phyloP scores from a whole-genome alignment of 2,797 vertebrate genomes.

The Triplophysa bombifrons region DNA sequence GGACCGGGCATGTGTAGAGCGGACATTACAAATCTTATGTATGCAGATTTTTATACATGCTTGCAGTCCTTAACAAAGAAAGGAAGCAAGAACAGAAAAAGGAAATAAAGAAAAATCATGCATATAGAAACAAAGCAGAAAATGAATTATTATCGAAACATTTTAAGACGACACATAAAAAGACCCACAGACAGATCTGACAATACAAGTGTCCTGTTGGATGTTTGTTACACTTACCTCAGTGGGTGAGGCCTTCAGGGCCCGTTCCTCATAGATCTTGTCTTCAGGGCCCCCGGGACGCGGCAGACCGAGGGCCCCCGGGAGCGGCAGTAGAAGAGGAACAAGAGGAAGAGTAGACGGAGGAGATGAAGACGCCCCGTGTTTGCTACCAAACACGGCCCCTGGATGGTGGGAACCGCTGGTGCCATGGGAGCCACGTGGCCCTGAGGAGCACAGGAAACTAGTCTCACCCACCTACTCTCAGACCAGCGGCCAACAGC shows the following conservation, averaged over 20 bases:
- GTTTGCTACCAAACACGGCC: constrained; percentile 75
- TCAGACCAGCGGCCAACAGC: constrained; percentile 77
- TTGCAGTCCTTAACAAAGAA: background rate
- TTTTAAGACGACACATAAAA: constrained; percentile 54
- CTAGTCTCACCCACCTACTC: constrained; percentile 87
- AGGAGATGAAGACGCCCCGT: constrained; percentile 77
- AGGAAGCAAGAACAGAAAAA: constrained; percentile 41
- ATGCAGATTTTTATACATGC: background rate
- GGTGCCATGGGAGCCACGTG: constrained; percentile 78
- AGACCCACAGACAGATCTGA: constrained; percentile 13
- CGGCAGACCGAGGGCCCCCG: constrained; percentile 73
- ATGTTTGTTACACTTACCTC: constrained; percentile 80
- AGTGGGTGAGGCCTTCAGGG: constrained; percentile 65
- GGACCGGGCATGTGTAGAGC: background rate
- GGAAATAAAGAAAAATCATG: constrained; percentile 53
- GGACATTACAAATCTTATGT: background rate
- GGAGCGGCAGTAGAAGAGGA: constrained; percentile 71
- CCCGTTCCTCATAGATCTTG: constrained; percentile 65
- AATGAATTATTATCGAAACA: background rate
- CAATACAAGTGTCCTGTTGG: background rate
- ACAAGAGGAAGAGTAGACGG: constrained; percentile 64
- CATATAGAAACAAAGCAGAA: background rate
- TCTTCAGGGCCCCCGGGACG: constrained; percentile 70
- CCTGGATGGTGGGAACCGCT: constrained; percentile 74
- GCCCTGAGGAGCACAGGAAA: constrained; percentile 95